Conservation (phyloP, 2,888 invertebrate genomes). For the Philonicus albiceps region DNA sequence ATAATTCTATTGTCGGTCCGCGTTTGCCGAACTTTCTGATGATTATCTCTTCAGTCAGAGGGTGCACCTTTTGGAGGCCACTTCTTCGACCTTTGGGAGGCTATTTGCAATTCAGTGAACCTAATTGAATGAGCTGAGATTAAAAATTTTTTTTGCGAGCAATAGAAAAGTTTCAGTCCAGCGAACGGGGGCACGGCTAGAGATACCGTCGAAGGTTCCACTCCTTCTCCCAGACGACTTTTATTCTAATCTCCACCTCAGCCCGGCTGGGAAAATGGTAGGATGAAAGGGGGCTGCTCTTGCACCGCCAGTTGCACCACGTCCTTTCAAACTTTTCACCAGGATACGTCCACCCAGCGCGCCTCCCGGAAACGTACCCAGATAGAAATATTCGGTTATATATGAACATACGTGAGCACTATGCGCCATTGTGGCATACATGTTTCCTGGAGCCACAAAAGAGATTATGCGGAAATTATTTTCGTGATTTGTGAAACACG, state of each 20-base stretch:
- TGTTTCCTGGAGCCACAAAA: conserved; percentile 40
- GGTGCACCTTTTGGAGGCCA: not conserved
- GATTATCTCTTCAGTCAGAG: not conserved
- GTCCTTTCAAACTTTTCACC: not conserved
- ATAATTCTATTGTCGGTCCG: conserved; percentile 13
- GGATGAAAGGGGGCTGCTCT: not conserved
- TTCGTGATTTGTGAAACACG: conserved; percentile 44
- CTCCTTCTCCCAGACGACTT: not conserved
- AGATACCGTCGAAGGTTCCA: not conserved
- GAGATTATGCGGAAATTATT: conserved; percentile 43
- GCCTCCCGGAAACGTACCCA: not conserved
- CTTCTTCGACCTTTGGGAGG: not conserved
- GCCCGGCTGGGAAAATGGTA: not conserved
- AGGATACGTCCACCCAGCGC: not conserved
- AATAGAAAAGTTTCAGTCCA: not conserved
- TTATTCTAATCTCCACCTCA: not conserved
- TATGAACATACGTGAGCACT: conserved; percentile 2
- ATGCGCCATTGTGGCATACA: conserved; percentile 1
- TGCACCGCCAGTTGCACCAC: not conserved
- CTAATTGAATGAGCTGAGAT: not conserved
- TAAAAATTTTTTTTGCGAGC: not conserved
- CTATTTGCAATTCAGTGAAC: not conserved
- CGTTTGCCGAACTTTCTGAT: not conserved
- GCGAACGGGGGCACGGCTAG: not conserved
- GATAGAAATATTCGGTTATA: not conserved